phyloP scores from a whole-genome alignment of 2,113 vertebrate species.

The Pseudorectes ferrugineus region DNA sequence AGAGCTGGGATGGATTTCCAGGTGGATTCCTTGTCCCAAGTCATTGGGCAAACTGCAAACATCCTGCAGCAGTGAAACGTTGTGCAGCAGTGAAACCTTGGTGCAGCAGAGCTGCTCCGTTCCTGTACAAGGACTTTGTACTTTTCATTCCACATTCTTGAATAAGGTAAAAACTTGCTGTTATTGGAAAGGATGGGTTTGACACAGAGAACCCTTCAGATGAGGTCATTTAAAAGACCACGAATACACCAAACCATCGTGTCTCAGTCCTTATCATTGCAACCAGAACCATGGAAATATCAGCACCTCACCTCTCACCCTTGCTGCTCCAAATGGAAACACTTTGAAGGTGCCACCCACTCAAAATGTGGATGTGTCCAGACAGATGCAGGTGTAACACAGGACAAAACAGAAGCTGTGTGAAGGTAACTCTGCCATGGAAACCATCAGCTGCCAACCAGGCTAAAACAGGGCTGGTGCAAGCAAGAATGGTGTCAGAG shows the following conservation, averaged over 20 bases:
- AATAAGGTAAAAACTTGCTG: neutral
- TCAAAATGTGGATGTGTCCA: neutral
- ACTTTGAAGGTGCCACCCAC: neutral
- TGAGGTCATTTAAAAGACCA: neutral
- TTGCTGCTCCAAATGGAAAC: neutral
- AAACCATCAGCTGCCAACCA: neutral
- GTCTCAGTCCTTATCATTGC: neutral
- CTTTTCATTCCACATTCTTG: neutral
- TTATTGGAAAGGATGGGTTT: neutral
- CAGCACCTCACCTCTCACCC: neutral
- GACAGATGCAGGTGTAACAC: neutral
- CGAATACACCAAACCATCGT: fast-evolving
- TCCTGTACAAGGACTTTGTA: neutral
- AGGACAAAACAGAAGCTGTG: neutral
- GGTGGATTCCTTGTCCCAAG: neutral
- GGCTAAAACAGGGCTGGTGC: neutral
- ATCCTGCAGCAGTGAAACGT: neutral
- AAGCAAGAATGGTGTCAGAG: fast-evolving
- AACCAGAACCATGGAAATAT: neutral
- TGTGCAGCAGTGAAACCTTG: fast-evolving
- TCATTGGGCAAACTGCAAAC: fast-evolving
- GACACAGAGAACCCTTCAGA: neutral
- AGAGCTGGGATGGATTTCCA: neutral
- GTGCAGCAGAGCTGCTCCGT: neutral
- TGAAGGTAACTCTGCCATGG: neutral